A percentile compares a stretch with the other conserved stretches of the same genome.
phyloP scores from a whole-genome alignment of 2,797 vertebrate species.

The Peromyscus melanophrys region DNA sequence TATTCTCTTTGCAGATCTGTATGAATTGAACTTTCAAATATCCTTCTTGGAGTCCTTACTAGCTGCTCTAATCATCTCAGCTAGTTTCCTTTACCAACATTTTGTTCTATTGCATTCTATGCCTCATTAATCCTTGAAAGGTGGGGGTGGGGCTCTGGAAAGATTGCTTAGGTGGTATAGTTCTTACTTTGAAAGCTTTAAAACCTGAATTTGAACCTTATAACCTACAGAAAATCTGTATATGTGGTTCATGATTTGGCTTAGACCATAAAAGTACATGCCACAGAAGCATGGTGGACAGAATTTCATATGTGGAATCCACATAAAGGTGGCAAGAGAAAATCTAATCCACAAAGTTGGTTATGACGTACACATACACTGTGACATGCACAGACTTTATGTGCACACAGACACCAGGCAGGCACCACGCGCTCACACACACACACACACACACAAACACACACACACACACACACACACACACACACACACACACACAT shows the following conservation, averaged over 20 bases:
- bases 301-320: not conserved
- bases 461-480: not conserved
- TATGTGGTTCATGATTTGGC: not conserved
- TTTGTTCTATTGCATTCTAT: not conserved
- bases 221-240: not conserved
- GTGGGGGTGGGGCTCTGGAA: not conserved
- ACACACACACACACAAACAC: not conserved
- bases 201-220: not conserved
- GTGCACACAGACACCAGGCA: not conserved
- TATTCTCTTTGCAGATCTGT: slow-evolving; percentile 37
- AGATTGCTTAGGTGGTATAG: not conserved
- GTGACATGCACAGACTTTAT: not conserved
- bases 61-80: not conserved
- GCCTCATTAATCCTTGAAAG: not conserved
- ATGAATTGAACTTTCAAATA: not conserved
- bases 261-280: not conserved
- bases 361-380: not conserved
- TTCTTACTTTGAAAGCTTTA: not conserved
- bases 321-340: not conserved
- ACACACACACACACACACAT: not conserved
- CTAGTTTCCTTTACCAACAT: not conserved
- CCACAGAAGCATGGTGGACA: no score
- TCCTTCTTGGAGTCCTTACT: not conserved
- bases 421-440: not conserved
- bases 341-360: not conserved